These are phyloP conservation scores for Microcebus ravelobensis DNA, from an alignment of 2,113 vertebrate genomes.

Conservation along the genomic window DNA sequence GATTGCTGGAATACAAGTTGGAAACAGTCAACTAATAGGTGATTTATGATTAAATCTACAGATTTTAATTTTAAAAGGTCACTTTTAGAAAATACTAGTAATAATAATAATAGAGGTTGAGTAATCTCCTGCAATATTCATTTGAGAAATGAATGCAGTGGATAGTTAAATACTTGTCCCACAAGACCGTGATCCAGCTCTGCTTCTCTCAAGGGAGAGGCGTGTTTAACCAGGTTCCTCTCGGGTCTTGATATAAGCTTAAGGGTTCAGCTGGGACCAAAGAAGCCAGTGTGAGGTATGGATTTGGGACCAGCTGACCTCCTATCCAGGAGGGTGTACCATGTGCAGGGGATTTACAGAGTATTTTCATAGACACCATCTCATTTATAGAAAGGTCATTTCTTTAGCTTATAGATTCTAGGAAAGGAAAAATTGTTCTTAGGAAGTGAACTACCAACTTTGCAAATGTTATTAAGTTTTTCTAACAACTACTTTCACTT, in stretches of 20 bases:
- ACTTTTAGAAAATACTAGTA: slow-evolving; percentile 18
- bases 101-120: neutral
- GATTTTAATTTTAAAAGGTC: slow-evolving; percentile 43
- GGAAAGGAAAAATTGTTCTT: neutral
- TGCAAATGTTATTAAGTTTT: neutral
- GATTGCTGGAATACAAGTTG: neutral
- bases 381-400: neutral
- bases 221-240: neutral
- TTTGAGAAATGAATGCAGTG: neutral
- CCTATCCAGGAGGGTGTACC: neutral
- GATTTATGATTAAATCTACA: neutral
- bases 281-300: neutral
- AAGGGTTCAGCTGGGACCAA: neutral
- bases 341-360: neutral
- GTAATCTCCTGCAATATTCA: neutral
- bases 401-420: neutral
- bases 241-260: neutral
- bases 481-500: neutral
- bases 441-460: neutral
- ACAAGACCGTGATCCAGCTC: neutral
- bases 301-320: neutral
- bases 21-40: neutral
- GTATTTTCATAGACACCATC: neutral
- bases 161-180: neutral
- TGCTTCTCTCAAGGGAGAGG: neutral